Percentiles rank a stretch among this genome's conserved stretches.
These are phyloP conservation scores for Telenomus remus DNA, from an alignment of 1,140 invertebrate genomes.

Conservation along the genomic window DNA sequence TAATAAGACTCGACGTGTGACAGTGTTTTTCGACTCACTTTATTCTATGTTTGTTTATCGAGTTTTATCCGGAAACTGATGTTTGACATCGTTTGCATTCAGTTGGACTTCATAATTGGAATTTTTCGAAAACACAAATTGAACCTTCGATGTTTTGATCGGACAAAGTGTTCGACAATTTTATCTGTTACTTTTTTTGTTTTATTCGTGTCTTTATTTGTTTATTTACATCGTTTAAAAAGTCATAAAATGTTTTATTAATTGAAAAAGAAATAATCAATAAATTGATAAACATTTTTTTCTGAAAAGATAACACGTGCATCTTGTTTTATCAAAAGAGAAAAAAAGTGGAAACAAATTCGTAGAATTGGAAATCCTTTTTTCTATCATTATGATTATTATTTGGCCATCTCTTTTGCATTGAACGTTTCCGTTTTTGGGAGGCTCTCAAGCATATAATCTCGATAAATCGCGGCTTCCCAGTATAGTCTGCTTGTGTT, in stretches of 20 bases:
- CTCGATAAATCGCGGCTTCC: conserved; percentile 28
- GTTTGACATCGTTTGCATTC: background rate
- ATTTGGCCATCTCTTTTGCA: conserved; percentile 1
- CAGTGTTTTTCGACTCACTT: no score
- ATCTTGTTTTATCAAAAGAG: conserved; percentile 29
- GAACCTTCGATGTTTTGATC: background rate
- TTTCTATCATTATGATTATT: conserved; percentile 15
- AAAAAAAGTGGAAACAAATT: no score
- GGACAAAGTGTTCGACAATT: no score
- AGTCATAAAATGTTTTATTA: no score
- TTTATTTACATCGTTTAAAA: no score
- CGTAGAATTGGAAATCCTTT: conserved; percentile 43
- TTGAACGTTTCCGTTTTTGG: conserved; percentile 22
- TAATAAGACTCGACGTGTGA: no score
- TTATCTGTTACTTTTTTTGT: no score
- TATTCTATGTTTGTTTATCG: no score
- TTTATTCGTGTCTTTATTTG: no score
- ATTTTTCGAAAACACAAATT: no score
- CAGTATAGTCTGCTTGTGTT: conserved; percentile 4
- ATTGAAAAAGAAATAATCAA: background rate
- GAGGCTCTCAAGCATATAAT: conserved; percentile 24
- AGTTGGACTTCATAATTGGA: background rate
- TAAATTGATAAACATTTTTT: no score
- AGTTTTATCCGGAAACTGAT: no score
- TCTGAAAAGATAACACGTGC: conserved; percentile 21